These are phyloP conservation scores for Chrysolina oricalcia DNA, from an alignment of 2,888 invertebrate species.

Conservation along the genomic window DNA sequence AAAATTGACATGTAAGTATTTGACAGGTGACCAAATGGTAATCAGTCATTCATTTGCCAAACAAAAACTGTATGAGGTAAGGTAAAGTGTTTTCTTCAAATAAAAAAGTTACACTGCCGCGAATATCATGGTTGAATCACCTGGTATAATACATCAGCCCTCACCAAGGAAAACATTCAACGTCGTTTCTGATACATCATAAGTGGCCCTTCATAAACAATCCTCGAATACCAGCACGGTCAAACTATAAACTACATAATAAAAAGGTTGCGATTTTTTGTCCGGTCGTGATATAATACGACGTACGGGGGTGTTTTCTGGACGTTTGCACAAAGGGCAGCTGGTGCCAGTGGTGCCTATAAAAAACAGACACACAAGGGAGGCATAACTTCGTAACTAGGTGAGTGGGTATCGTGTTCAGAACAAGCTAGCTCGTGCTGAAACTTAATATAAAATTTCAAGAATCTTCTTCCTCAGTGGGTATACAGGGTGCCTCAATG, in stretches of 20 bases:
- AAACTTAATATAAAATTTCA: constrained; percentile 38
- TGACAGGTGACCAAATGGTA: too few species aligned
- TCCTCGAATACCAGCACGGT: neutral
- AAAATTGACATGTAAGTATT: too few species aligned
- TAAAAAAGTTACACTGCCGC: too few species aligned
- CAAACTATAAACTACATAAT: constrained; percentile 33
- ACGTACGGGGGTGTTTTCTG: constrained; percentile 42
- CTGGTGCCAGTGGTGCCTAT: constrained; percentile 44
- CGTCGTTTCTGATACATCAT: neutral
- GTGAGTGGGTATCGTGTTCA: constrained; percentile 40
- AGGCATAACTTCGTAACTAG: constrained; percentile 39
- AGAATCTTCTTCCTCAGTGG: neutral
- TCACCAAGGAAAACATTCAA: neutral
- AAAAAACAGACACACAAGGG: constrained; percentile 45
- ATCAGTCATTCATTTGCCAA: too few species aligned
- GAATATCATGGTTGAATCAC: too few species aligned
- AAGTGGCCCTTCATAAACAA: constrained; percentile 11
- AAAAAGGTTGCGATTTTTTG: constrained; percentile 40
- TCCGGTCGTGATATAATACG: constrained; percentile 39
- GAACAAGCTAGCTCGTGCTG: constrained; percentile 39
- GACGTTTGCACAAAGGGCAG: constrained; percentile 46
- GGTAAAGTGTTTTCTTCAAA: too few species aligned
- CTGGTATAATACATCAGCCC: neutral
- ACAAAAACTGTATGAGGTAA: too few species aligned
- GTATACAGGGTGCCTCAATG: constrained; percentile 2